Evolutionary conservation across 2,797 vertebrate genomes (phyloP), one percentile per base, ranked within the genome.

Genomic region (Xerus rutilus): DNA sequence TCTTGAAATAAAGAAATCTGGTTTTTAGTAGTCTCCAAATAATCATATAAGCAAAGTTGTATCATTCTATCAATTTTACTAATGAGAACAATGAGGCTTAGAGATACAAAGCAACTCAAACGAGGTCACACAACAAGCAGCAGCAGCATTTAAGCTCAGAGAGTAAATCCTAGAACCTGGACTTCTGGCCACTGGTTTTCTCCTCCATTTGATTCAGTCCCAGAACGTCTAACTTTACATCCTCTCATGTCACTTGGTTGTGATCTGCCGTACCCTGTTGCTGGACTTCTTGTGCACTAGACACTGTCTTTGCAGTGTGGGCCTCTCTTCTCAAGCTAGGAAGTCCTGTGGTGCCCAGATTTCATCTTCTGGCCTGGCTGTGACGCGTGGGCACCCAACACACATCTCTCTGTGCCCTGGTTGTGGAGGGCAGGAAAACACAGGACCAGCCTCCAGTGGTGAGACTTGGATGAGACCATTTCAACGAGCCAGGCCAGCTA

Each of bases 1-100:
- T 52, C 39, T 91, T 86, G 12, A 94, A 89, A 83, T 69, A 81
- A 88, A 74, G 12, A 89, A 85, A 69, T 49, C 35, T 57, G 2
- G 25, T 54, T 93, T 91, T 84, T 49, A 67, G 83, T 69, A 67
- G 86, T 67, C 35, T 84, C 30, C 21, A 77, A 92, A 57, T 77
- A 85, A 72, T 82, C 23, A 67, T 73, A 70, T 84, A 72, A 87
- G 70, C 18, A 73, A 86, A 86, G 28, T 54, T 43, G 21, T 69
- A 45, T 35, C 69, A 79, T 73, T 57, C 28, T 69, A 70, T 20
- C 30, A 45, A 54, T 43, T 94, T 54, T 83, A 65, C 28, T 93
- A 47, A 85, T 43, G 43, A 79, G 57, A 83, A 93, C 93, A 79
- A 78, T 21, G 30, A 77, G 47, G 30, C 35, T 89, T 5, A 54